Percentiles rank a stretch among this genome's conserved stretches.
These are phyloP conservation scores for Euura lappo DNA, from an alignment of 1,140 invertebrate species.

Conservation along the genomic window DNA sequence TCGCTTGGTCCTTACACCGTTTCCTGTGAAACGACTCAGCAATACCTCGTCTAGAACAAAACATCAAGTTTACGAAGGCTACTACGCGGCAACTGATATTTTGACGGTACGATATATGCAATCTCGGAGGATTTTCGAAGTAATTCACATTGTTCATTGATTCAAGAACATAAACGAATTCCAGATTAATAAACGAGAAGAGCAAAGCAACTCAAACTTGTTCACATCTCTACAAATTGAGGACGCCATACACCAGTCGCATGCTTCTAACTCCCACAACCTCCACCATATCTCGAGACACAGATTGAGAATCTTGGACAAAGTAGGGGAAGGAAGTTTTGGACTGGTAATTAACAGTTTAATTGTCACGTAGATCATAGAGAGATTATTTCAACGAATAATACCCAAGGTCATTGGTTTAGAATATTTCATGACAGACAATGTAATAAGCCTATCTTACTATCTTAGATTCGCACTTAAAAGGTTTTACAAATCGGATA, in stretches of 20 bases:
- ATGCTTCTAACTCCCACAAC: constrained; percentile 43
- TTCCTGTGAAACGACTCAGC: constrained; percentile 40
- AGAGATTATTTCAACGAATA: no score
- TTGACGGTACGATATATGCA: constrained; percentile 63
- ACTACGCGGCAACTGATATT: constrained; percentile 76
- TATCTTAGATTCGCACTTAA: no score
- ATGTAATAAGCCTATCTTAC: no score
- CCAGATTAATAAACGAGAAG: constrained; percentile 68
- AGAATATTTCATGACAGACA: no score
- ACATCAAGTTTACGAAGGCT: constrained; percentile 67
- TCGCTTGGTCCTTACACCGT: constrained; percentile 37
- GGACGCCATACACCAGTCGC: constrained; percentile 62
- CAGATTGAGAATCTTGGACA: constrained; percentile 81
- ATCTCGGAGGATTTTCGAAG: constrained; percentile 15
- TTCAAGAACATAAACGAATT: constrained; percentile 29
- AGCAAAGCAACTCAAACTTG: constrained; percentile 60
- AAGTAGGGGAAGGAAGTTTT: constrained; percentile 87
- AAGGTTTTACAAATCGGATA: no score
- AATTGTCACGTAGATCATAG: no score
- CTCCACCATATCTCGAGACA: constrained; percentile 73
- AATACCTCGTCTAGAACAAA: constrained; percentile 42
- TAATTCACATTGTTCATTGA: constrained; percentile 10
- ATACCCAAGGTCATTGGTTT: no score
- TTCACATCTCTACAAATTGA: constrained; percentile 74
- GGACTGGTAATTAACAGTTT: constrained; percentile 72